A percentile compares a stretch with the other conserved stretches of the same genome.
phyloP scores from a whole-genome alignment of 2,888 invertebrate genomes.

The Limnephilus rhombicus region DNA sequence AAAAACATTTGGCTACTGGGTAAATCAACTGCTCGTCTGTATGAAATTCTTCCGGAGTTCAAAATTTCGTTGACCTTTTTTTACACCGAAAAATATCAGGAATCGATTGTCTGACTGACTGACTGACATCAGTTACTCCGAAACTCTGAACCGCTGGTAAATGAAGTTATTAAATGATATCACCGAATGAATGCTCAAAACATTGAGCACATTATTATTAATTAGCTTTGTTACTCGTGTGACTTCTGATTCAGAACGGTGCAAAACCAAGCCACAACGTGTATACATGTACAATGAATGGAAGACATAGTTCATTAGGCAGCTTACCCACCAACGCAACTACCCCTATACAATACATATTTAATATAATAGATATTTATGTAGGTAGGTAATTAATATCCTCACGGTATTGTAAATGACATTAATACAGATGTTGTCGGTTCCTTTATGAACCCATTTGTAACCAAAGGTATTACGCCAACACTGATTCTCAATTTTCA shows the following conservation, averaged over 20 bases:
- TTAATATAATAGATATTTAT: neutral
- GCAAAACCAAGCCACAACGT: neutral
- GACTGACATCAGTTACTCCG: no score
- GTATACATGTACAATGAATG: neutral
- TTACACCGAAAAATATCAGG: no score
- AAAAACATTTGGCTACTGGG: no score
- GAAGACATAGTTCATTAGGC: neutral
- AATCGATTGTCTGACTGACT: no score
- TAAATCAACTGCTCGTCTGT: no score
- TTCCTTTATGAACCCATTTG: neutral
- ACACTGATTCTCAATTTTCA: neutral
- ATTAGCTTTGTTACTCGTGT: neutral
- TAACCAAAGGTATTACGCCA: neutral
- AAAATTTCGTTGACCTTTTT: no score
- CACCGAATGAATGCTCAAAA: neutral
- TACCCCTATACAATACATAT: neutral
- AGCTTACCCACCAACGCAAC: neutral
- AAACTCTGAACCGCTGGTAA: neutral
- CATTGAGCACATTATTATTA: neutral
- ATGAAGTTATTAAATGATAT: neutral
- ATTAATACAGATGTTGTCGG: neutral
- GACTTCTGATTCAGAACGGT: neutral
- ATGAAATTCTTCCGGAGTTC: no score
- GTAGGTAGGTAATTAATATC: neutral
- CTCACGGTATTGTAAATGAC: neutral